Conservation (phyloP, 2,113 vertebrate genomes). For the Muscicapa adusta region DNA sequence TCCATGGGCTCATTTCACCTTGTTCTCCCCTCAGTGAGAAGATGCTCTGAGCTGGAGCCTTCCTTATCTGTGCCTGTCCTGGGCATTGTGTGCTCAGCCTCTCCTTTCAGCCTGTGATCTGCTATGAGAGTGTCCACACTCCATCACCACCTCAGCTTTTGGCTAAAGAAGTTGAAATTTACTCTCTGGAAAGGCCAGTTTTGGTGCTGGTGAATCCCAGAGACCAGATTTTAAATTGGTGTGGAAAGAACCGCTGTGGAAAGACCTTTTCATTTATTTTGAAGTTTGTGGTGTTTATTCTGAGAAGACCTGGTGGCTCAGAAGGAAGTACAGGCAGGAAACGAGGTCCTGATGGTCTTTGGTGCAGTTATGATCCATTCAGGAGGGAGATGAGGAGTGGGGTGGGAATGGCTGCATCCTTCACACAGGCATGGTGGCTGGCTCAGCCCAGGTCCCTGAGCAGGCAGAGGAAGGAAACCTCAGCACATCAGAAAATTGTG, state of each 20-base stretch:
- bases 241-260: background rate
- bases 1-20: background rate
- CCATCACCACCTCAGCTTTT: background rate
- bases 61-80: background rate
- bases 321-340: background rate
- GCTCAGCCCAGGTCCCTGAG: background rate
- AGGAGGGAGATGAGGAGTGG: background rate
- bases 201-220: background rate
- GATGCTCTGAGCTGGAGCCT: background rate
- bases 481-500: background rate
- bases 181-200: background rate
- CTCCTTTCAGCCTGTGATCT: background rate
- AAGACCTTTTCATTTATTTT: background rate
- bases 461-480: background rate
- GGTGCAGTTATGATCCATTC: background rate
- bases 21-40: background rate
- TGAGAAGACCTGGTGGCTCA: background rate
- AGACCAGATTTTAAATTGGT: background rate
- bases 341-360: background rate
- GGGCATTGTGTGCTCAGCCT: background rate
- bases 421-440: background rate
- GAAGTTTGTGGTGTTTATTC: background rate
- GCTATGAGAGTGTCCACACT: background rate
- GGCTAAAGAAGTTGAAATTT: background rate
- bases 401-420: background rate